A percentile compares a stretch with the other conserved stretches of the same genome.
Conservation (phyloP, 2,797 vertebrate species). For the Syngnathus rostellatus region DNA sequence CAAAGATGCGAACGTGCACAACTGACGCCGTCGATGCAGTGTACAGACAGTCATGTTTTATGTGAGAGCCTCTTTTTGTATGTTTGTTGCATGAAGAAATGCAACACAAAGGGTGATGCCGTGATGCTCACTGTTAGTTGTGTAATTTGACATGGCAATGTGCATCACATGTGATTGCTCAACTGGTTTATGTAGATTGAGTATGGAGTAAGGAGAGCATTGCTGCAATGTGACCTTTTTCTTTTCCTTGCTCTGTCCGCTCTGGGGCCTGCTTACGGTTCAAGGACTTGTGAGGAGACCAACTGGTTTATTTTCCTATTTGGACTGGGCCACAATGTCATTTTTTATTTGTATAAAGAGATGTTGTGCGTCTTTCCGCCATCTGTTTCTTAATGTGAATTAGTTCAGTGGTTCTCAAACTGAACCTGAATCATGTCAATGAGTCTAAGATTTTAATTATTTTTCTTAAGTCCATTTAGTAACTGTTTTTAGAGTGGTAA, state of each 20-base stretch:
- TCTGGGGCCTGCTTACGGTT: slow-evolving; percentile 60
- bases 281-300: slow-evolving; percentile 67
- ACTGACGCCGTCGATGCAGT: neutral
- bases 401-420: neutral
- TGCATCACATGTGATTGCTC: neutral
- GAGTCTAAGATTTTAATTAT: too few species aligned
- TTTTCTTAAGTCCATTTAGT: too few species aligned
- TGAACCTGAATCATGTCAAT: neutral
- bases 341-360: neutral
- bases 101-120: neutral
- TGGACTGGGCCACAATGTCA: neutral
- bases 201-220: slow-evolving; percentile 33
- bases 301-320: slow-evolving; percentile 32
- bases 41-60: neutral
- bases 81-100: neutral
- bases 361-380: neutral
- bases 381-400: neutral
- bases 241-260: slow-evolving; percentile 50
- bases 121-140: neutral
- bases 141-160: slow-evolving; percentile 8
- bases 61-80: neutral
- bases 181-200: slow-evolving; percentile 27
- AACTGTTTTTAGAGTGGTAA: too few species aligned
- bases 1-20: neutral
- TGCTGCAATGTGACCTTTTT: slow-evolving; percentile 62